phyloP scores from a whole-genome alignment of 2,113 vertebrate genomes.

The Cyprinodon brontotheroides region DNA sequence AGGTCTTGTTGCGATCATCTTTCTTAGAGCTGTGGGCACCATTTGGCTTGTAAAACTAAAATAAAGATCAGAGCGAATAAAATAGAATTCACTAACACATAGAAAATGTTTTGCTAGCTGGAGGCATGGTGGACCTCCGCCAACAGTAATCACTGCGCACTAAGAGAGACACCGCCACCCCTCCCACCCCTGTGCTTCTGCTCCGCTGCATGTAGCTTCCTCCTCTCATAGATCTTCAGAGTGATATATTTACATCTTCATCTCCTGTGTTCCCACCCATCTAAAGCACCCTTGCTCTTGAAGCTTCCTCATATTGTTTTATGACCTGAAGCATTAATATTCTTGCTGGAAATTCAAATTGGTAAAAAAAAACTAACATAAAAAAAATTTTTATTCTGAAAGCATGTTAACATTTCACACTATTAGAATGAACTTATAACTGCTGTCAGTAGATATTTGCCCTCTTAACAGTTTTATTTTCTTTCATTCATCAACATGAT shows the following conservation, averaged over 20 bases:
- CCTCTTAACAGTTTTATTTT: too few species aligned
- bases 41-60: conserved; percentile 15
- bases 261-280: conserved; percentile 12
- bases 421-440: not conserved
- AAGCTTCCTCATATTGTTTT: not conserved
- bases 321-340: too few species aligned
- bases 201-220: conserved; percentile 47
- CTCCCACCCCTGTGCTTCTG: conserved; percentile 50
- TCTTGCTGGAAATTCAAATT: not conserved
- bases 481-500: too few species aligned
- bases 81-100: conserved; percentile 68
- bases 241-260: conserved; percentile 35
- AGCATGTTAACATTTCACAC: not conserved
- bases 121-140: conserved; percentile 70
- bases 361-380: not conserved
- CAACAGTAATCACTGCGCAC: conserved; percentile 74
- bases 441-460: too few species aligned
- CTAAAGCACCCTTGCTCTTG: not conserved
- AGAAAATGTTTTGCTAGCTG: conserved; percentile 76
- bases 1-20: conserved; percentile 32
- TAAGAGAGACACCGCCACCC: conserved; percentile 62
- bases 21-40: conserved; percentile 47
- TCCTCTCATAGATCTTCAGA: conserved; percentile 26
- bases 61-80: conserved; percentile 67
- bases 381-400: not conserved